phyloP scores from a whole-genome alignment of 2,113 vertebrate genomes.

The Anolis carolinensis region DNA sequence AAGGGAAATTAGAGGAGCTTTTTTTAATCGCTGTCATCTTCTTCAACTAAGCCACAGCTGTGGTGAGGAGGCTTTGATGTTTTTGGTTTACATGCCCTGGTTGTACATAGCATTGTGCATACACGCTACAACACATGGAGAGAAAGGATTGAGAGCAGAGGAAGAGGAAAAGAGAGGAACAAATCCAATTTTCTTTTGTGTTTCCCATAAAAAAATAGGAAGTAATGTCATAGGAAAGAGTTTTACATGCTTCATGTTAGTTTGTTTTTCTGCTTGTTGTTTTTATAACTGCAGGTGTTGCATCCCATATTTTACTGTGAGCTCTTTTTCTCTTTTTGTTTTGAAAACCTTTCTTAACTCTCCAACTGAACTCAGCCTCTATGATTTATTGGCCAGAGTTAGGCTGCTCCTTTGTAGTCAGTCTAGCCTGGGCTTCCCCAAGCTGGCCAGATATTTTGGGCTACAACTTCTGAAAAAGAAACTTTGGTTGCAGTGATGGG shows the following conservation, averaged over 20 bases:
- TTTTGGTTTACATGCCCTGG: fast-evolving
- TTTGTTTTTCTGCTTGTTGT: neutral
- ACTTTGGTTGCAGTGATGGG: neutral
- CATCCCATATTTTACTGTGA: no score
- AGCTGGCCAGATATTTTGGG: neutral
- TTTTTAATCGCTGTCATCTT: neutral
- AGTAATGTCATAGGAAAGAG: neutral
- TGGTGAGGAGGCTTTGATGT: neutral
- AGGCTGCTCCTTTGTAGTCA: neutral
- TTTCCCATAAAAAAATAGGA: neutral
- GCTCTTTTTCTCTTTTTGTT: no score
- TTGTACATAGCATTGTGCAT: neutral
- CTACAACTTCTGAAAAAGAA: neutral
- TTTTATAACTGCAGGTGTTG: neutral
- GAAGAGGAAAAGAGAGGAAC: neutral
- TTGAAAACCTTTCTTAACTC: no score
- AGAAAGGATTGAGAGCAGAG: neutral
- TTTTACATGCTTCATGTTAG: neutral
- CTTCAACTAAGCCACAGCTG: neutral
- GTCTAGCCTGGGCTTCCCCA: neutral
- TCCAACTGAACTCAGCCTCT: no score
- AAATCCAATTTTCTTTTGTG: neutral
- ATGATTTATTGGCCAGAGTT: neutral
- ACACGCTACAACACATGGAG: fast-evolving
- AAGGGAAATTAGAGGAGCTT: fast-evolving